Evolutionary conservation across 2,797 vertebrate species (phyloP), one percentile per base, ranked within the genome.

Genomic region (Pantherophis alleghaniensis): DNA sequence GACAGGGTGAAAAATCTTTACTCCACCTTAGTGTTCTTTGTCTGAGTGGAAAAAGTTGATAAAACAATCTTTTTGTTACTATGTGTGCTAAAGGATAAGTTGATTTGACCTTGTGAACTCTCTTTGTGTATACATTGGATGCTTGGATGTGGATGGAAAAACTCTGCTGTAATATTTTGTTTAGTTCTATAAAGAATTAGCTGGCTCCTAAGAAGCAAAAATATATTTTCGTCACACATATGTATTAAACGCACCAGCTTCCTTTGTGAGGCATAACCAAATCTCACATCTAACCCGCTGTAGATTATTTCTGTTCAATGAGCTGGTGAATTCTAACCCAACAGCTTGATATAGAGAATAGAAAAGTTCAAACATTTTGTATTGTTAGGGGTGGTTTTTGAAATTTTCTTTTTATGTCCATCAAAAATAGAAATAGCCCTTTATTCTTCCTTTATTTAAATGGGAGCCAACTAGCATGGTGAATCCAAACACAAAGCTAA

Each of bases 321-420:
- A 86, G n/a, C 55, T 18, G 13, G 22, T 42, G 57, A 88, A 51
- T 16, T 55, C 32, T 87, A 87, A 57, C 47, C 51, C 51, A 59
- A 56, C 18, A 57, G 18, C 0, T 69, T 20, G 69, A 42, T 51
- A 51, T 4, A 83, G 55, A 10, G 1, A 69, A 37, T n/a, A 59
- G 51, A 56, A 2, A 18, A 47, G 51, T 32, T 57, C 83, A 47
- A 56, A 87, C 61, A 59, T 83, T 20, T 93, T 56, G 61, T 63
- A 9, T 7, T 47, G 37, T 0, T 0, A 2, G 61, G 74, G 5
- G 56, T 86, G 42, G 53, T 93, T 24, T 55, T 53, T 24, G 11
- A 11, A 86, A 89, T 42, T 22, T 42, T 42, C 32, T 79, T 79
- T 79, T 79, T 79, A 79, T 79, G 18, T 93, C 59, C 1, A 32